phyloP scores from a whole-genome alignment of 2,888 invertebrate genomes.

The Lasius fuliginosus region DNA sequence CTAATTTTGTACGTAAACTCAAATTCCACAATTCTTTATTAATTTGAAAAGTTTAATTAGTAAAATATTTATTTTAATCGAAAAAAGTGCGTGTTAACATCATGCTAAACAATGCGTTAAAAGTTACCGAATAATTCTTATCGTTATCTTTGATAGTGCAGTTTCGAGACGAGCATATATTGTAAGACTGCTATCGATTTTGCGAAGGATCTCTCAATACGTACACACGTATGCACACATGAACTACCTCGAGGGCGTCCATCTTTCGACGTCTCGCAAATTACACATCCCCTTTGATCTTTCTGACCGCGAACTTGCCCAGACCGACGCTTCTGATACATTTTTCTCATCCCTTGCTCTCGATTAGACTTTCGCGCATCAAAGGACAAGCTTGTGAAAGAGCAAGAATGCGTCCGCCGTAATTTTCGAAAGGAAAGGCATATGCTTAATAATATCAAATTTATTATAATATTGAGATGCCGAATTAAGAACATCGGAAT shows the following conservation, averaged over 20 bases:
- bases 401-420: slow-evolving; percentile 23
- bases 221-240: slow-evolving; percentile 19
- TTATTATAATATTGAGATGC: background rate
- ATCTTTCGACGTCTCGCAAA: slow-evolving; percentile 56
- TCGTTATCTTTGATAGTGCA: background rate
- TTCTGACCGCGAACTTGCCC: slow-evolving; percentile 56
- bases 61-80: background rate
- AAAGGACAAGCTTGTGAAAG: slow-evolving; percentile 57
- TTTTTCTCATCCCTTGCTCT: slow-evolving; percentile 62
- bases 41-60: background rate
- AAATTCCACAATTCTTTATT: background rate
- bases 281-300: slow-evolving; percentile 72
- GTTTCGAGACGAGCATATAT: background rate
- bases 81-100: background rate
- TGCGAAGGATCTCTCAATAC: slow-evolving; percentile 7
- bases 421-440: slow-evolving; percentile 16
- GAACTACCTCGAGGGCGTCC: slow-evolving; percentile 25
- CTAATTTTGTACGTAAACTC: background rate
- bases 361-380: slow-evolving; percentile 61
- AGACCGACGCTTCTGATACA: slow-evolving; percentile 64
- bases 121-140: background rate
- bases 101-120: background rate
- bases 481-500: slow-evolving; percentile 6
- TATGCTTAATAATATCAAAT: background rate
- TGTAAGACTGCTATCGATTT: slow-evolving; percentile 23